A percentile compares a stretch with the other conserved stretches of the same genome.
These are phyloP conservation scores for Ahaetulla prasina DNA, from an alignment of 2,113 vertebrate species.

Conservation along the genomic window DNA sequence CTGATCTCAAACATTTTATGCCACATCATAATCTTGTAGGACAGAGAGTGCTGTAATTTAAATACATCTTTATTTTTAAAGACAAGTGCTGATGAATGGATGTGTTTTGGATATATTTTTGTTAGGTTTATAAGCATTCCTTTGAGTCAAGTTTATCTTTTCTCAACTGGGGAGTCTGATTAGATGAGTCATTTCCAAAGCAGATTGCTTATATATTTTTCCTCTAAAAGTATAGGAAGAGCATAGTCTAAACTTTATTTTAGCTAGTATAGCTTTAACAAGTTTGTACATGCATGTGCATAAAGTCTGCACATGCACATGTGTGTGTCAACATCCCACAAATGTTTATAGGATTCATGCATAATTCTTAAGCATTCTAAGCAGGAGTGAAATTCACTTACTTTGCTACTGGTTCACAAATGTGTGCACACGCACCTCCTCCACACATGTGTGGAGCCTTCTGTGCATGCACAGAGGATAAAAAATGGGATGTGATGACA, in stretches of 20 bases:
- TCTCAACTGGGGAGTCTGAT: neutral
- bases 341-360: neutral
- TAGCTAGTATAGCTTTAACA: neutral
- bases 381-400: no score
- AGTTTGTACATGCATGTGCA: no score
- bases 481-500: no score
- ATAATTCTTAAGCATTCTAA: neutral
- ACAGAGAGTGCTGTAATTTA: neutral
- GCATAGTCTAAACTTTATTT: neutral
- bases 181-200: neutral
- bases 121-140: neutral
- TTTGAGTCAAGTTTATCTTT: neutral
- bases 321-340: neutral
- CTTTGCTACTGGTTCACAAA: no score
- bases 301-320: neutral
- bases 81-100: neutral
- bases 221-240: neutral
- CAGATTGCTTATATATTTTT: neutral
- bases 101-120: neutral
- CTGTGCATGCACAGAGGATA: no score
- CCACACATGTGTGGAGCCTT: no score
- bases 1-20: neutral
- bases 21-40: neutral
- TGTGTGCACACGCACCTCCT: no score
- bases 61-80: neutral